Conservation (phyloP, 2,797 vertebrate species). For the Crypturellus tataupa region DNA sequence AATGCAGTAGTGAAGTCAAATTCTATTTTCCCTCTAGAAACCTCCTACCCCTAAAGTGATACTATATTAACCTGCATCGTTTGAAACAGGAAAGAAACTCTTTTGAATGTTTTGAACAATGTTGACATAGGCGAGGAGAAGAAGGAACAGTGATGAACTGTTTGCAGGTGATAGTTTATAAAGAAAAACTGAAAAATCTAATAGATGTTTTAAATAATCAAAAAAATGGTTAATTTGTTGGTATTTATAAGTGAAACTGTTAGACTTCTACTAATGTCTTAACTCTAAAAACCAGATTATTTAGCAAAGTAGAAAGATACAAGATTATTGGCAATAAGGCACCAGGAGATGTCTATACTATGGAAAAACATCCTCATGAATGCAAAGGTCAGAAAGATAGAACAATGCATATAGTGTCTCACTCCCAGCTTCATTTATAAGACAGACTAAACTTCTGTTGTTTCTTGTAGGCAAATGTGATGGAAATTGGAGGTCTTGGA, state of each 20-base stretch:
- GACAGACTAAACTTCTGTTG: background rate
- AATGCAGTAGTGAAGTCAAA: background rate
- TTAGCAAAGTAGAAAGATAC: background rate
- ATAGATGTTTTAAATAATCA: background rate
- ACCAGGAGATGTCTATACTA: background rate
- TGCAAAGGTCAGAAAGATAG: background rate
- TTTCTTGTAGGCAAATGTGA: background rate
- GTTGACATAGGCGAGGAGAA: background rate
- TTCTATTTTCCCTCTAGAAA: background rate
- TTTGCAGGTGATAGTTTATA: background rate
- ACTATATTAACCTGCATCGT: background rate
- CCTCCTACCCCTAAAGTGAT: background rate
- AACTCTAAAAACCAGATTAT: background rate
- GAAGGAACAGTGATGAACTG: background rate
- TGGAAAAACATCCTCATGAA: fast-evolving
- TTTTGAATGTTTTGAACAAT: background rate
- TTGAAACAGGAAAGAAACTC: background rate
- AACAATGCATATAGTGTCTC: background rate
- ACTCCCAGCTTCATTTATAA: background rate
- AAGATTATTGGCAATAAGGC: background rate
- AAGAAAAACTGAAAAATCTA: background rate
- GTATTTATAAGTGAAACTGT: background rate
- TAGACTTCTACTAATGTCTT: background rate
- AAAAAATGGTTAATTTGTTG: background rate
- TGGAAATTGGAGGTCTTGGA: background rate